These are phyloP conservation scores for Epinephelus coioides DNA, from an alignment of 2,797 vertebrate species.

Conservation along the genomic window DNA sequence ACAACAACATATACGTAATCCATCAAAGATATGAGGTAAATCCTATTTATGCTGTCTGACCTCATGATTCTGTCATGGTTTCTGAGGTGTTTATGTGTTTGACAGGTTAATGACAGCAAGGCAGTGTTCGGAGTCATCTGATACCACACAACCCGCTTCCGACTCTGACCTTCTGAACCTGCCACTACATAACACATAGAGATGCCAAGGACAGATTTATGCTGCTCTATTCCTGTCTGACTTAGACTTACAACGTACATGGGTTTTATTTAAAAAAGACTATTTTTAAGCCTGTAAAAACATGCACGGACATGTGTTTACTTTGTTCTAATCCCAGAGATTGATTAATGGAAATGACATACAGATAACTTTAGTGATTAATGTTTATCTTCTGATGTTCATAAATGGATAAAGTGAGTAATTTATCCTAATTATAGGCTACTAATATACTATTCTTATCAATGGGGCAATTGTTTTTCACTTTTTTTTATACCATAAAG, in stretches of 20 bases:
- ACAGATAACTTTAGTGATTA: too few species aligned
- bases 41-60: constrained; percentile 20
- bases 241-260: constrained; percentile 21
- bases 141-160: constrained; percentile 45
- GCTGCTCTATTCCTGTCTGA: constrained; percentile 57
- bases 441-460: background rate
- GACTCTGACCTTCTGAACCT: constrained; percentile 29
- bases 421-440: too few species aligned
- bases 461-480: background rate
- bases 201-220: constrained; percentile 59
- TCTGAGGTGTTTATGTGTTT: constrained; percentile 20
- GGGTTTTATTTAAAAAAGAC: background rate
- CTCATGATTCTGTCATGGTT: constrained; percentile 2
- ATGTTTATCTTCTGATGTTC: too few species aligned
- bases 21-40: constrained; percentile 9
- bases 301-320: background rate
- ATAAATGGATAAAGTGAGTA: background rate
- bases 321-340: background rate
- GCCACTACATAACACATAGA: constrained; percentile 41
- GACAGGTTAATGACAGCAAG: constrained; percentile 45
- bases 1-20: background rate
- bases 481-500: background rate
- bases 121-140: constrained; percentile 53
- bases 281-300: constrained; percentile 6
- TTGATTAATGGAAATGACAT: background rate